Base-by-base conservation (phyloP, 1,140 invertebrate genomes). In the Subanguina moxae region DNA sequence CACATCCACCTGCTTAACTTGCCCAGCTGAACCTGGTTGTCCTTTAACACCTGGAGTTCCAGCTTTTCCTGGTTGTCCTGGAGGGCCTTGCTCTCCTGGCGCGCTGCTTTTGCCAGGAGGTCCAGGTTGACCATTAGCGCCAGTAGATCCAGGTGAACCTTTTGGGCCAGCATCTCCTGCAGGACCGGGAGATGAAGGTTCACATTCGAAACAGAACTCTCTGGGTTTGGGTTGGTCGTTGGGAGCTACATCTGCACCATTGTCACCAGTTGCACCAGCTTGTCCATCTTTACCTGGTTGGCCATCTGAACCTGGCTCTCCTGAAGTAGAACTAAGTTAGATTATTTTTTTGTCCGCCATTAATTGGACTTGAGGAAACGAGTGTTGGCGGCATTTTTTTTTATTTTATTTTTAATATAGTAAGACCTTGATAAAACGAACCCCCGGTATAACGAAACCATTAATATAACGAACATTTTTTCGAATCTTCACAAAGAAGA, bases 81-180 rank as follows among this genome's bases (percentile, higher is more conserved):
- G 32, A 15, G 71, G 69, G 27, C 71, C 71, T 5, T 30, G 61
- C 21, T 61, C 19, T 52, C 73, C 73, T 57, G 61, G 62, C 0
- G 11, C 13, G 43, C 73, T 73, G 59, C 64, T 56, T 52, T 28
- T 61, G 42, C 70, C 70, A 23, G 71, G 68, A 28, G 52, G n/a
- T 32, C 70, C 70, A 19, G 66, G 46, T 17, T 43, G 13, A 23
- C 70, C 70, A 15, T 52, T 52, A 7, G 48, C 3, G 8, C 48
- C 48, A 52, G 48, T 3, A 52, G n/a, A 21, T 19, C 48, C 48
- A 15, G 48, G n/a, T 8, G 48, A 25, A 15, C 48, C 58, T 45
- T 64, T 64, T 5, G 38, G 57, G 3, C 62, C 62, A 21, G 62
- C 27, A 5, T 32, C 17, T 64, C 66, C 66, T 46, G 66, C 25